Evolutionary conservation across 2,888 invertebrate species (phyloP).

Genomic region (Perizoma affinitatum): DNA sequence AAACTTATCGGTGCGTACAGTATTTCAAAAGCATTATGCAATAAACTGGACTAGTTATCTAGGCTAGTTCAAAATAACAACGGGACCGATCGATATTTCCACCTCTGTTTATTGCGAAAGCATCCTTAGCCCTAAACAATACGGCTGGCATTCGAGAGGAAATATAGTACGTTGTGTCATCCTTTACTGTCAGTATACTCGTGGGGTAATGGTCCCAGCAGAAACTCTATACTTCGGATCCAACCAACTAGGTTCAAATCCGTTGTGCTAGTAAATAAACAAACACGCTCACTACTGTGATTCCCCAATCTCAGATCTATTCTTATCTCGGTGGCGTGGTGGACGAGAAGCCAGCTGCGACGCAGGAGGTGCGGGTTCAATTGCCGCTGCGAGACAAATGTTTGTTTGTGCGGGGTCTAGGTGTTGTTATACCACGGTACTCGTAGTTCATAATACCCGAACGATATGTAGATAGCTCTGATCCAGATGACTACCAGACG

Average conservation of each 20-base stretch:
- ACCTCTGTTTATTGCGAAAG: constrained; percentile 6
- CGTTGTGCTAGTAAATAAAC: not conserved
- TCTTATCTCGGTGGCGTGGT: too few relatives aligned
- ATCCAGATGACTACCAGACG: too few relatives aligned
- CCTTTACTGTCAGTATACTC: not conserved
- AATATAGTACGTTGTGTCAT: not conserved
- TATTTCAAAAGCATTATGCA: constrained; percentile 21
- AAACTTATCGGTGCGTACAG: constrained; percentile 16
- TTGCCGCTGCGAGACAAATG: too few relatives aligned
- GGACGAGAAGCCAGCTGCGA: too few relatives aligned
- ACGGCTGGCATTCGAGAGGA: not conserved
- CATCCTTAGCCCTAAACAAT: constrained; percentile 2
- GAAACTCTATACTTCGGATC: constrained; percentile 4
- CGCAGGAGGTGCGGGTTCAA: too few relatives aligned
- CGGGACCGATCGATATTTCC: constrained; percentile 19
- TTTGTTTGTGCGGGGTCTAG: too few relatives aligned
- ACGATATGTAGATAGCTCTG: too few relatives aligned
- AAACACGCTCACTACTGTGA: too few relatives aligned
- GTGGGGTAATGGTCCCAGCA: not conserved
- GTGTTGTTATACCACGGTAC: too few relatives aligned
- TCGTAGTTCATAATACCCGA: too few relatives aligned
- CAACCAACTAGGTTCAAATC: constrained; percentile 16
- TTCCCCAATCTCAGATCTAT: too few relatives aligned
- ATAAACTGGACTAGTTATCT: constrained; percentile 19
- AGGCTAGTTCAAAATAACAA: constrained; percentile 16